Evolutionary conservation across 2,113 vertebrate genomes (phyloP).

Genomic region (Athene noctua): DNA sequence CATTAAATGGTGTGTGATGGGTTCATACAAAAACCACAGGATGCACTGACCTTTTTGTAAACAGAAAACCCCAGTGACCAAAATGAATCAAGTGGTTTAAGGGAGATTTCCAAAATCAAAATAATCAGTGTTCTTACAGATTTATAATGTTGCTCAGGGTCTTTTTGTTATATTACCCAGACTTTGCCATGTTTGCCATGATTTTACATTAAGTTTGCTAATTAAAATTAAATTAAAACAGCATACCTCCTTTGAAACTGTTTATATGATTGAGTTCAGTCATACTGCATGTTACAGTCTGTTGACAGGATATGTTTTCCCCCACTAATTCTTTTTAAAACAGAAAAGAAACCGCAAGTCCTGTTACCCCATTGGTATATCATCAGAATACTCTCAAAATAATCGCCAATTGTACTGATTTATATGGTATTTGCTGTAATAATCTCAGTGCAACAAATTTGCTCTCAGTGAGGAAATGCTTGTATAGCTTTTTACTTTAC

Average conservation of each 20-base stretch:
- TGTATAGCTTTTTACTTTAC: slow-evolving; percentile 5
- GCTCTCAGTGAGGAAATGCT: background rate
- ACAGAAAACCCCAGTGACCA: slow-evolving; percentile 18
- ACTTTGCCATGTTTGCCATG: slow-evolving; percentile 28
- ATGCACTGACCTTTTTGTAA: slow-evolving; percentile 28
- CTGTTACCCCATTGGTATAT: background rate
- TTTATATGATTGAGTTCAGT: slow-evolving; percentile 33
- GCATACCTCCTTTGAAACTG: slow-evolving; percentile 6
- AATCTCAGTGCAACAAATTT: background rate
- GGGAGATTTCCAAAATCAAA: slow-evolving; percentile 48
- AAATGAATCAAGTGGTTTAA: slow-evolving; percentile 42
- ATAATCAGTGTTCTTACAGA: slow-evolving; percentile 55
- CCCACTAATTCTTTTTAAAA: background rate
- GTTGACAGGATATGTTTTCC: background rate
- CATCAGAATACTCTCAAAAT: slow-evolving; percentile 30
- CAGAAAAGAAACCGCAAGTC: background rate
- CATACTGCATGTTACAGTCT: slow-evolving; percentile 9
- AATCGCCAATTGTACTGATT: slow-evolving; percentile 1
- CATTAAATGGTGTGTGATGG: slow-evolving; percentile 15
- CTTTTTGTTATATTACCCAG: slow-evolving; percentile 28
- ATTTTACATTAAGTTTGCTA: slow-evolving; percentile 50
- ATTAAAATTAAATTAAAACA: slow-evolving; percentile 24
- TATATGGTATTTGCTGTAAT: slow-evolving; percentile 19
- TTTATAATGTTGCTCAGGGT: slow-evolving; percentile 43
- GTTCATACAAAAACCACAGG: slow-evolving; percentile 16